Percentiles rank a stretch among this genome's conserved stretches.
Conservation (phyloP, 2,797 vertebrate species). For the Chelonia mydas region DNA sequence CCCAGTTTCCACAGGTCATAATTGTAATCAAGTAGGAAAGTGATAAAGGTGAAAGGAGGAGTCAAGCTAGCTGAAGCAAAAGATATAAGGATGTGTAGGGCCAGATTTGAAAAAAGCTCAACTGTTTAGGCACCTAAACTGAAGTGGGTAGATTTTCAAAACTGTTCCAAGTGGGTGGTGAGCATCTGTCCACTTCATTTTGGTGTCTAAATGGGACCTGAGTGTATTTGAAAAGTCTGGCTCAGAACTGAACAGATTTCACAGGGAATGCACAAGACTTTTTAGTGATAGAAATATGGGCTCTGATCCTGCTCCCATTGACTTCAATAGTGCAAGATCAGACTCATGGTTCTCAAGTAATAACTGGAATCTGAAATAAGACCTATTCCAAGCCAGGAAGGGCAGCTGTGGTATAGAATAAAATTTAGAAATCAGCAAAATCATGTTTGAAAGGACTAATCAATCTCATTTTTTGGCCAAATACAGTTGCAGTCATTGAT, state of each 20-base stretch:
- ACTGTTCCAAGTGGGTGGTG: not conserved
- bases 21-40: not conserved
- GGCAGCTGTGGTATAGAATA: not conserved
- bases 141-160: not conserved
- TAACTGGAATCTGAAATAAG: conserved; percentile 6
- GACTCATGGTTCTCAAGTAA: not conserved
- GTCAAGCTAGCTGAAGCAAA: not conserved
- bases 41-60: not conserved
- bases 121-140: not conserved
- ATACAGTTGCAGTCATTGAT: not conserved
- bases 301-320: not conserved
- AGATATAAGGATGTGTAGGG: not conserved
- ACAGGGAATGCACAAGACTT: not conserved
- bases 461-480: conserved; percentile 3
- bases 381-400: not conserved
- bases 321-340: not conserved
- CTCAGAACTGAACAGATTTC: not conserved
- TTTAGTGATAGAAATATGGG: not conserved
- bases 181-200: not conserved
- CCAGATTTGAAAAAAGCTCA: not conserved
- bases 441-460: not conserved
- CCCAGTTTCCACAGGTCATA: not conserved
- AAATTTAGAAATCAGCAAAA: not conserved
- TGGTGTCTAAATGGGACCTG: not conserved
- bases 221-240: not conserved